Evolutionary conservation across 2,113 vertebrate species (phyloP), one percentile per base, ranked within the genome.

Genomic region (Macrotus californicus): DNA sequence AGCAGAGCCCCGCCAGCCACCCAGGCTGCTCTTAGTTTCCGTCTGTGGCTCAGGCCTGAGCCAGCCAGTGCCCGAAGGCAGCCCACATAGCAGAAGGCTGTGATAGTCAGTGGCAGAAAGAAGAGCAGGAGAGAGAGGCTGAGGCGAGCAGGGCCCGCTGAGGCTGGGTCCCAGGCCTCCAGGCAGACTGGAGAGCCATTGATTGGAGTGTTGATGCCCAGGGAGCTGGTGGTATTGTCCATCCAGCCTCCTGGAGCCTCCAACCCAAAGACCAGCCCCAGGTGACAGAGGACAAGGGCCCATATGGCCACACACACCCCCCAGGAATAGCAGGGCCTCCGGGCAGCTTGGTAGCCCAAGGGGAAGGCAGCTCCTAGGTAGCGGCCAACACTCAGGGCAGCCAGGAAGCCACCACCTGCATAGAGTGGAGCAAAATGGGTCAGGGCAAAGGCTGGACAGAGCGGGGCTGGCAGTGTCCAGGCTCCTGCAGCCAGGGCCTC

Each of bases 331-430:
- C 97, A 87, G 0, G 97, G 97, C 94, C 97, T 94, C 43, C 97
- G 81, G 13, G 64, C 5, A 2, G 96, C 97, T 34, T 97, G 97
- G 83, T 97, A 97, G 56, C 95, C 97, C 41, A 97, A 66, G 15
- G 97, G 97, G 64, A 97, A 97, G 79, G 97, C 97, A 0, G 97
- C 97, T 0, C 97, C 97, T 31, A 97, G 88, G 95, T 97, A 97
- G 64, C 97, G 97, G 56, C 97, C 97, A 0, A 7, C 96, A 0
- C 97, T 97, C 85, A 97, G 93, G 36, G 97, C 97, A 0, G 97
- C 96, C 93, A 97, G 86, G 87, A 97, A 96, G 64, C 64, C 67
- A 0, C 95, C 97, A 0, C 95, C 79, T 0, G 97, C 93, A 0
- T 97, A 97, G 61, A 97, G 96, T 0, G 97, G 97, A 0, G 89